phyloP scores from a whole-genome alignment of 92 coral and sea anemone genomes.

The Paragorgia papillata region DNA sequence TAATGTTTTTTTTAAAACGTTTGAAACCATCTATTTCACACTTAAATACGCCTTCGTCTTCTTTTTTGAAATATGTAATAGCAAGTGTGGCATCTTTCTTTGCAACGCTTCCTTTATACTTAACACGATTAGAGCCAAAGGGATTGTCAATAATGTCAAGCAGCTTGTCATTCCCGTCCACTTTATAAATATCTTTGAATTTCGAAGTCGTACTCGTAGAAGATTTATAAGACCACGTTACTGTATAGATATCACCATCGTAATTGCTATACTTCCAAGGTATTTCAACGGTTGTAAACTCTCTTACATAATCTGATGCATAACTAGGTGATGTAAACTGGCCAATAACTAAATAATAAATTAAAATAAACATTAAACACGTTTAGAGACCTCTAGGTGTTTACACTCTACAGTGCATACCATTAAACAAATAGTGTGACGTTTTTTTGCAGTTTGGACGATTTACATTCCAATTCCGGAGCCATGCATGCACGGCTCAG shows the following conservation, averaged over 20 bases:
- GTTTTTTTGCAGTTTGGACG: no score
- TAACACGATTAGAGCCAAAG: no score
- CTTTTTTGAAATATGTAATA: not conserved
- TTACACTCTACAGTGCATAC: no score
- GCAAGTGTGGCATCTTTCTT: constrained; percentile 6
- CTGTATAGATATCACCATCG: not conserved
- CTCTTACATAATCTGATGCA: not conserved
- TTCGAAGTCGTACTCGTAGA: not conserved
- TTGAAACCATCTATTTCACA: not conserved
- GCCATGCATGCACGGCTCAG: no score
- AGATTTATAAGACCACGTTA: not conserved
- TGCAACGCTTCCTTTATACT: not conserved
- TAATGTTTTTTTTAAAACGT: no score
- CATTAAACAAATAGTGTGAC: no score
- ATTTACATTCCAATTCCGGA: no score
- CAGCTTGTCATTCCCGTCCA: not conserved
- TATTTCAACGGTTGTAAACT: constrained; percentile 8
- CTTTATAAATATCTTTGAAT: not conserved
- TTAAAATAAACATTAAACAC: not conserved
- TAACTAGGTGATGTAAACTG: not conserved
- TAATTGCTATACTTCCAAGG: not conserved
- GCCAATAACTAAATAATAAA: constrained; percentile 5
- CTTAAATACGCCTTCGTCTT: constrained; percentile 10
- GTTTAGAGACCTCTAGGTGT: no score
- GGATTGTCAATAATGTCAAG: no score